A percentile compares a stretch with the other conserved stretches of the same genome.
Evolutionary conservation across 2,888 invertebrate genomes (phyloP).

Genomic region (Synergus japonicus): DNA sequence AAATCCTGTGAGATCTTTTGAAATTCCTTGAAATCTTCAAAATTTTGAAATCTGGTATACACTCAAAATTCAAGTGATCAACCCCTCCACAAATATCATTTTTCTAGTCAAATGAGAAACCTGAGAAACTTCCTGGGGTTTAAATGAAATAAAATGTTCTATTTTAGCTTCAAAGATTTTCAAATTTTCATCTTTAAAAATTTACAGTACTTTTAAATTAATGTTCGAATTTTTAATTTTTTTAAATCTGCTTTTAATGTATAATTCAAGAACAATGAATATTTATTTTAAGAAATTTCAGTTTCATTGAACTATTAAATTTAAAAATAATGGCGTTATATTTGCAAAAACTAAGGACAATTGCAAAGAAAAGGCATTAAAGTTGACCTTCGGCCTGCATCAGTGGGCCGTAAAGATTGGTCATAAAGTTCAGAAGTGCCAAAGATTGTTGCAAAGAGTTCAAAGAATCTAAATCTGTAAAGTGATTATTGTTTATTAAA

Average conservation of each 20-base stretch:
- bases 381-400: constrained; percentile 27
- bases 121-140: not conserved
- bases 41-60: not conserved
- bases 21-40: not conserved
- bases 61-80: not conserved
- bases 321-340: constrained; percentile 16
- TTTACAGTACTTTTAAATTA: too few species aligned
- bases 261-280: too few species aligned
- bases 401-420: constrained; percentile 30
- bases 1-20: too few species aligned
- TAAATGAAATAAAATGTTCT: not conserved
- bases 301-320: not conserved
- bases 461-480: constrained; percentile 10
- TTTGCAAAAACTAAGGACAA: constrained; percentile 31
- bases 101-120: not conserved
- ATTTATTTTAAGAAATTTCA: too few species aligned
- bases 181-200: not conserved
- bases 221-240: too few species aligned
- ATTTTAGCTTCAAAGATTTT: not conserved
- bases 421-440: constrained; percentile 33
- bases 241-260: too few species aligned
- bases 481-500: too few species aligned
- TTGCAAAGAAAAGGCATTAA: constrained; percentile 14
- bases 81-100: too few species aligned
- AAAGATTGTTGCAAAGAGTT: not conserved